phyloP scores from a whole-genome alignment of 2,113 vertebrate genomes.

The Corydoras sp. region DNA sequence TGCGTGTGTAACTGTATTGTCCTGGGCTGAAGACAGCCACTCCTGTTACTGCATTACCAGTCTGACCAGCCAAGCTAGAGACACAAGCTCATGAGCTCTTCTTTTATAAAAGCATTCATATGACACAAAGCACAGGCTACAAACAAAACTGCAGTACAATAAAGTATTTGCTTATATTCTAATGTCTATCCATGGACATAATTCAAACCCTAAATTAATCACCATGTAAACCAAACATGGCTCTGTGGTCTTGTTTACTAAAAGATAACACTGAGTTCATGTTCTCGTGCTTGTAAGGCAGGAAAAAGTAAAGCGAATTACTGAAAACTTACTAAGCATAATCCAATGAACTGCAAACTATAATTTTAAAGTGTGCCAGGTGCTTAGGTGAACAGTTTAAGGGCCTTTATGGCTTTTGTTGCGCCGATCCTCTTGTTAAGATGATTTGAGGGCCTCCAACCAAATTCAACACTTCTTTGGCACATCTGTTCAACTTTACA shows the following conservation, averaged over 20 bases:
- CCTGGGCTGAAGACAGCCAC: slow-evolving; percentile 42
- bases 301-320: not conserved
- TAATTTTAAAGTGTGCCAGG: not conserved
- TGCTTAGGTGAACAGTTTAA: not conserved
- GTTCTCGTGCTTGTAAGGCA: not conserved
- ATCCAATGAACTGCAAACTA: not conserved
- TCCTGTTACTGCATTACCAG: slow-evolving; percentile 58
- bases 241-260: too few species aligned
- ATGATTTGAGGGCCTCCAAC: not conserved
- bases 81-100: slow-evolving; percentile 51
- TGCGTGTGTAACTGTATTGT: slow-evolving; percentile 39
- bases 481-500: not conserved
- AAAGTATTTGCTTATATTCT: slow-evolving; percentile 17
- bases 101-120: slow-evolving; percentile 58
- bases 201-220: not conserved
- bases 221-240: not conserved
- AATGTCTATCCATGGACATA: not conserved
- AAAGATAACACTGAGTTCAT: too few species aligned
- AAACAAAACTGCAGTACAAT: slow-evolving; percentile 29
- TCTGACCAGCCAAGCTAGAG: slow-evolving; percentile 64
- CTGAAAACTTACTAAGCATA: not conserved
- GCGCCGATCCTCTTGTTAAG: not conserved
- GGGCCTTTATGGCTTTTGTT: not conserved
- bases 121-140: slow-evolving; percentile 37
- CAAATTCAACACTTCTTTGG: not conserved